These are phyloP conservation scores for Peromyscus melanophrys DNA, from an alignment of 2,797 vertebrate genomes.

Conservation along the genomic window DNA sequence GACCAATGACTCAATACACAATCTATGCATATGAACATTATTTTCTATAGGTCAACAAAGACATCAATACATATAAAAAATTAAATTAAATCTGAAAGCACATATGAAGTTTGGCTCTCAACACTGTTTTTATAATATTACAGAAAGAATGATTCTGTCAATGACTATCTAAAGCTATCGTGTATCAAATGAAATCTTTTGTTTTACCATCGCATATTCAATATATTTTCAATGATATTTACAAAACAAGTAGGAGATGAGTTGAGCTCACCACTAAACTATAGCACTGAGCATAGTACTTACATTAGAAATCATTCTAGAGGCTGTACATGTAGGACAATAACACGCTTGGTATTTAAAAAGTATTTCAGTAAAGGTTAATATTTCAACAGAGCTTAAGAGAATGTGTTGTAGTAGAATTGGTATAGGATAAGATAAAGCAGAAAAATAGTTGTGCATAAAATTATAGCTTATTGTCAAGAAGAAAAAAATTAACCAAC, in stretches of 20 bases:
- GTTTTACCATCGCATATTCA: neutral
- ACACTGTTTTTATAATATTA: neutral
- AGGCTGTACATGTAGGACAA: neutral
- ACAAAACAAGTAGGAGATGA: neutral
- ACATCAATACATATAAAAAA: neutral
- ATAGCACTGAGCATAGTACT: neutral
- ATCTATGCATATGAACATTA: neutral
- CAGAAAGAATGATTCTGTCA: neutral
- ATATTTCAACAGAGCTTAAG: neutral
- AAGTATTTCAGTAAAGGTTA: conserved; percentile 18
- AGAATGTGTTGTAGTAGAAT: neutral
- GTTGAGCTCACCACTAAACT: neutral
- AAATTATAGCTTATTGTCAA: neutral
- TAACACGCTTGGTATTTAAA: neutral
- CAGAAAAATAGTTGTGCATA: neutral
- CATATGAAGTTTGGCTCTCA: neutral
- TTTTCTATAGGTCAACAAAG: neutral
- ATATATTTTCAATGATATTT: conserved; percentile 15
- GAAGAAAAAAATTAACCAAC: neutral
- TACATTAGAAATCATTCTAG: neutral
- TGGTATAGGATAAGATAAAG: neutral
- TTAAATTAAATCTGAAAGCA: neutral
- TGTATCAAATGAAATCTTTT: neutral
- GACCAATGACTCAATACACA: neutral
- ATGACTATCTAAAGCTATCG: neutral